Evolutionary conservation across 1,140 invertebrate genomes (phyloP), one percentile per base, ranked within the genome.

Genomic region (Tetranychus cinnabarinus): DNA sequence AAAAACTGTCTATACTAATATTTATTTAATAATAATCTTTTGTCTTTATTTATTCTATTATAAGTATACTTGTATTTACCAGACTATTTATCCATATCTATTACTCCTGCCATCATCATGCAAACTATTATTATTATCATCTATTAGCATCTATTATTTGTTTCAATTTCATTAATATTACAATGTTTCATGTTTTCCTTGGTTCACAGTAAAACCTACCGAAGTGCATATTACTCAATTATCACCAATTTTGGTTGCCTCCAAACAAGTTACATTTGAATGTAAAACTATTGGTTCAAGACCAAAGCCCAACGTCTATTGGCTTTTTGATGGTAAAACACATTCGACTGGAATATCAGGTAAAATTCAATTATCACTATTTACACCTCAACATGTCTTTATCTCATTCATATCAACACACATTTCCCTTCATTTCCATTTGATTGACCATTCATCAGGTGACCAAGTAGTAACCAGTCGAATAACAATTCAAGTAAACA

Each of bases 241-340:
- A 34, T 66, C 58, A 33, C 62, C 58, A 8, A 61, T 56, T 8
- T 52, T 65, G 13, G 52, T 65, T 2, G 50, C 57, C 7, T 33
- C 33, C n/a, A 36, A 33, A 7, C 58, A 60, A n/a, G 64, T 63
- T 10, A 45, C 50, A 23, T 65, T 65, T 45, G 63, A 65, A 45
- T 65, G 64, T 50, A 60, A 52, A 34, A 61, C 64, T 10, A 46
- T 58, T 39, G 64, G 64, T n/a, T 65, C 63, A n/a, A 54, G 63
- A n/a, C 64, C 63, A 50, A 59, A 65, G 47, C 45, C 64, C 13
- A 58, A 31, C 23, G 36, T 65, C 34, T 58, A 65, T 55, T 65
- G 63, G 63, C 15, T 50, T 12, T 65, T 65, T 50, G 47, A 60
- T 50, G 64, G 64, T 13, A 33, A 37, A 31, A 61, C 57, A 37